Evolutionary conservation across 2,888 invertebrate genomes (phyloP).

Genomic region (Parthenolecanium corni): DNA sequence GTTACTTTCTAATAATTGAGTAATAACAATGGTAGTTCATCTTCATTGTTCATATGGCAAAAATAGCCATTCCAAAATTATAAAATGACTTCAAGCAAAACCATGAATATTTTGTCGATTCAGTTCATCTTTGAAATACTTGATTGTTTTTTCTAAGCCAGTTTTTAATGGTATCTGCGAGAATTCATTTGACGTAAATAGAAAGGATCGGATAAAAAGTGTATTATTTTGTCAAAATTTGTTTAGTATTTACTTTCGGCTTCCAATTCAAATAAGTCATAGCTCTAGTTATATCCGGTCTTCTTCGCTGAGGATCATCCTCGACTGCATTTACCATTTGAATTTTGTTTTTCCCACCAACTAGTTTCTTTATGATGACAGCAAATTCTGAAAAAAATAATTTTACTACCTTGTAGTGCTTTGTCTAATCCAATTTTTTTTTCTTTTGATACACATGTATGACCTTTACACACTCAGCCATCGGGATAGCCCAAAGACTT

Average conservation of each 20-base stretch:
- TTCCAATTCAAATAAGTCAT: slow-evolving; percentile 76
- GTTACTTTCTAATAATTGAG: too few species aligned
- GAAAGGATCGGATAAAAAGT: slow-evolving; percentile 1
- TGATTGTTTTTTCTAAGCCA: slow-evolving; percentile 82
- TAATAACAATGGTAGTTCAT: too few species aligned
- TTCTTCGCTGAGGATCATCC: slow-evolving; percentile 90
- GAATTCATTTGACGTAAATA: slow-evolving; percentile 32
- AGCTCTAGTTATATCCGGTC: slow-evolving; percentile 87
- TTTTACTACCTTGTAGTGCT: not conserved
- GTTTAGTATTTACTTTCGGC: slow-evolving; percentile 55
- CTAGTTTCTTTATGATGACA: slow-evolving; percentile 66
- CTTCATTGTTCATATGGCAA: too few species aligned
- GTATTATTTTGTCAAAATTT: not conserved
- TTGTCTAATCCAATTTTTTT: not conserved
- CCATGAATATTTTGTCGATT: slow-evolving; percentile 24
- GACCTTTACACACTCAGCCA: not conserved
- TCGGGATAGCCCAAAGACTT: too few species aligned
- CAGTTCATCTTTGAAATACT: slow-evolving; percentile 86
- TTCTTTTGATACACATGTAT: not conserved
- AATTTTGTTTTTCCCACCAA: slow-evolving; percentile 76
- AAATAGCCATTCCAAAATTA: too few species aligned
- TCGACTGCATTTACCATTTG: slow-evolving; percentile 73
- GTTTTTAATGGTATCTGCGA: slow-evolving; percentile 61
- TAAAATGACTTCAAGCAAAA: too few species aligned
- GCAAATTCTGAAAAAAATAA: slow-evolving; percentile 60